Conservation (phyloP, 2,888 invertebrate genomes). For the Megaustenia siamemsis region DNA sequence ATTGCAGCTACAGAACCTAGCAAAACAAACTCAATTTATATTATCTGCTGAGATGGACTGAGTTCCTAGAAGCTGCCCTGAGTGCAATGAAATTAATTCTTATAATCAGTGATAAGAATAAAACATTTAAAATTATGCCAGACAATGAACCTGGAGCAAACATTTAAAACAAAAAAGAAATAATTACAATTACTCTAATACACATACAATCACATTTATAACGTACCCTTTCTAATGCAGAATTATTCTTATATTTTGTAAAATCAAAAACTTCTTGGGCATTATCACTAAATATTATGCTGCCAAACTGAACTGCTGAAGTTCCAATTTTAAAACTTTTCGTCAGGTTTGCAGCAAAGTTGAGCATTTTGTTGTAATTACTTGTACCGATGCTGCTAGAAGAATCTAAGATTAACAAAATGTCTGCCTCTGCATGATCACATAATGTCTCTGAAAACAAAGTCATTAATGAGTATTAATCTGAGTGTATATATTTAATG, state of each 20-base stretch:
- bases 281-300: background rate
- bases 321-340: constrained; percentile 13
- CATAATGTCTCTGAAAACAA: constrained; percentile 17
- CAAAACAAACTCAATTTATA: too few species aligned
- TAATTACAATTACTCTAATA: too few species aligned
- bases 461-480: background rate
- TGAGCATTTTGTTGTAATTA: constrained; percentile 20
- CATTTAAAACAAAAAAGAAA: too few species aligned
- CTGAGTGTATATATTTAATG: too few species aligned
- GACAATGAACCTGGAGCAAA: too few species aligned
- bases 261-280: constrained; percentile 18
- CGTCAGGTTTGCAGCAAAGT: constrained; percentile 14
- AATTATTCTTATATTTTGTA: background rate
- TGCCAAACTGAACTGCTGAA: background rate
- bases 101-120: too few species aligned
- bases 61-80: too few species aligned
- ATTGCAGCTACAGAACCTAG: too few species aligned
- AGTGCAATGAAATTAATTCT: too few species aligned
- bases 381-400: background rate
- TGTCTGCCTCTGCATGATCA: constrained; percentile 15
- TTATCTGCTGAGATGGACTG: too few species aligned
- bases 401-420: constrained; percentile 21
- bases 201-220: background rate
- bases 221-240: constrained; percentile 7
- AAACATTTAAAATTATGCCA: too few species aligned